These are phyloP conservation scores for Stictonetta naevosa DNA, from an alignment of 2,113 vertebrate species.

Conservation along the genomic window DNA sequence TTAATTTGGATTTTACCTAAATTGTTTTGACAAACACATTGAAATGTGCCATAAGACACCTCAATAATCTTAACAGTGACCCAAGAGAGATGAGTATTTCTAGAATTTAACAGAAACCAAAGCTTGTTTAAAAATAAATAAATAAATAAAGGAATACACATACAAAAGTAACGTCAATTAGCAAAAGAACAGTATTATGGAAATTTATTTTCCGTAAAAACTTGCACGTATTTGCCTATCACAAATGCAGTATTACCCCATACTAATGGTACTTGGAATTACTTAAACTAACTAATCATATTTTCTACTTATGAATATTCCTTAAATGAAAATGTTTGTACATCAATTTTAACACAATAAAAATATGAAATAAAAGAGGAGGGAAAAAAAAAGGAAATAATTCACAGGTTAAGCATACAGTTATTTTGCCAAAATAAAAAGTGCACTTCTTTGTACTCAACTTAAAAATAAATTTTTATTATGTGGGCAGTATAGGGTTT, in stretches of 20 bases:
- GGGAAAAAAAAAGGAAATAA: background rate
- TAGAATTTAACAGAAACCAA: background rate
- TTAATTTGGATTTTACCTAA: background rate
- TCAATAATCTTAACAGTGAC: background rate
- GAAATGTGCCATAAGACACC: accelerated
- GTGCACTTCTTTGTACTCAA: background rate
- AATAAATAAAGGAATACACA: background rate
- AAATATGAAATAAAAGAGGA: background rate
- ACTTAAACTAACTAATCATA: background rate
- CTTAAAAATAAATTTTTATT: conserved; percentile 28
- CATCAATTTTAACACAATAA: background rate
- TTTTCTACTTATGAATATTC: background rate
- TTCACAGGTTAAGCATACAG: background rate
- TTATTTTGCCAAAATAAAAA: conserved; percentile 29
- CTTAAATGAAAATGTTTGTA: conserved; percentile 10
- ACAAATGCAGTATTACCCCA: background rate
- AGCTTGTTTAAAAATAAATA: background rate
- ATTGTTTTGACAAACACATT: background rate
- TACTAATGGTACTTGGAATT: background rate
- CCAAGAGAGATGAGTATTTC: background rate
- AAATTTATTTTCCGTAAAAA: background rate
- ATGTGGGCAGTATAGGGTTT: conserved; percentile 28
- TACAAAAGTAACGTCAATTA: background rate
- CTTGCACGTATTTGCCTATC: background rate
- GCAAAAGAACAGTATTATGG: background rate